Evolutionary conservation across 37 sponge, comb jelly and placozoan species (phyloP).

Genomic region (Eunapius fragilis): DNA sequence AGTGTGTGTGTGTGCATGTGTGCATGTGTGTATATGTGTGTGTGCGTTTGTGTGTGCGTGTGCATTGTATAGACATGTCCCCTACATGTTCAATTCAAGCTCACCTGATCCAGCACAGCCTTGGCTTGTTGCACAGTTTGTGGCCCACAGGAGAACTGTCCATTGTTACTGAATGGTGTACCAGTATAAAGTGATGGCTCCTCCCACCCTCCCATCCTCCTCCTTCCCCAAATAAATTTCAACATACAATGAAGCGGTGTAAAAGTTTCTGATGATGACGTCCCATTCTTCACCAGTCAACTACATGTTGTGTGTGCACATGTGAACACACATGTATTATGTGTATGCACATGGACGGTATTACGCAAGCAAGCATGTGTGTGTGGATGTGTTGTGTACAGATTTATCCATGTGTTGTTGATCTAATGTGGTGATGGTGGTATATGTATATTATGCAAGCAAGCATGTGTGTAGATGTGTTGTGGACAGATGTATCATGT

Average conservation of each 20-base stretch:
- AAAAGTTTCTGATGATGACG: conserved; percentile 22
- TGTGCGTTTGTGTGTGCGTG: not conserved
- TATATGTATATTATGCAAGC: too few species aligned
- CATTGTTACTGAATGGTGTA: conserved; percentile 21
- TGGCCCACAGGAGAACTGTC: not conserved
- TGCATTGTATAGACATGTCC: not conserved
- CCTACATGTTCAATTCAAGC: not conserved
- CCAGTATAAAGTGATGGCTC: not conserved
- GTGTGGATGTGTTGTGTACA: too few species aligned
- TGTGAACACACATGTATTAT: too few species aligned
- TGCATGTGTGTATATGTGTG: not conserved
- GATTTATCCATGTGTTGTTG: too few species aligned
- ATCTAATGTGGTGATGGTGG: too few species aligned
- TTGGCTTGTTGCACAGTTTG: not conserved
- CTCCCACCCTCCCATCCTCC: too few species aligned
- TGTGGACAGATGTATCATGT: too few species aligned
- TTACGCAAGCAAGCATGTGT: too few species aligned
- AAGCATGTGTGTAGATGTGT: too few species aligned
- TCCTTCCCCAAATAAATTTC: not conserved
- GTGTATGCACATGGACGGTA: too few species aligned
- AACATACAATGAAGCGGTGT: conserved; percentile 34
- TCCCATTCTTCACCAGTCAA: conserved; percentile 60
- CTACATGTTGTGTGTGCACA: not conserved
- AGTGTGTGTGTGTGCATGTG: not conserved
- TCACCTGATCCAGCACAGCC: conserved; percentile 15